Evolutionary conservation across 2,113 vertebrate species (phyloP).

Genomic region (Notiomystis cincta): DNA sequence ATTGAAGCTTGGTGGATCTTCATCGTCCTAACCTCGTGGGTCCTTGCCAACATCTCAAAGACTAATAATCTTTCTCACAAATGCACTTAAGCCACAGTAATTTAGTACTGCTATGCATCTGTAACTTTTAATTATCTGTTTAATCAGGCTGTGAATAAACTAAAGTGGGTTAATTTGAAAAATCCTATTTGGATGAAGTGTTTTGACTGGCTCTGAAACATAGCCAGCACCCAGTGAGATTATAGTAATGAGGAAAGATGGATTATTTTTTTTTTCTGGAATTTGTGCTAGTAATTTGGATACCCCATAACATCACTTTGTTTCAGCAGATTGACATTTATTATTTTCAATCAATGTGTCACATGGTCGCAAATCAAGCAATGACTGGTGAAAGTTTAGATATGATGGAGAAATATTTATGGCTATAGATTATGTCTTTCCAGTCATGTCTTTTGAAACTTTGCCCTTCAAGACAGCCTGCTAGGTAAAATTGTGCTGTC

Average conservation of each 20-base stretch:
- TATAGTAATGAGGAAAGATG: not conserved
- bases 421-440: not conserved
- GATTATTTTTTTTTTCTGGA: not conserved
- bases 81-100: conserved; percentile 44
- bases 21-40: not conserved
- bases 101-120: conserved; percentile 53
- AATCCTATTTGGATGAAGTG: conserved; percentile 51
- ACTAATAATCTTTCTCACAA: conserved; percentile 19
- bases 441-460: not conserved
- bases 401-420: not conserved
- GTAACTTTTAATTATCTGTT: conserved; percentile 72
- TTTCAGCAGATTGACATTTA: not conserved
- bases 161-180: conserved; percentile 67
- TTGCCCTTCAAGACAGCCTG: not conserved
- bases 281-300: not conserved
- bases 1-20: not conserved
- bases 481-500: not conserved
- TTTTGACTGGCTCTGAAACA: conserved; percentile 57
- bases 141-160: conserved; percentile 68
- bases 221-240: conserved; percentile 33
- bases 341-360: not conserved
- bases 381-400: not conserved
- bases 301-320: not conserved
- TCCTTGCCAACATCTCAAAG: conserved; percentile 2
- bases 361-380: not conserved